phyloP scores from a whole-genome alignment of 2,113 vertebrate genomes.

The Nettapus auritus region DNA sequence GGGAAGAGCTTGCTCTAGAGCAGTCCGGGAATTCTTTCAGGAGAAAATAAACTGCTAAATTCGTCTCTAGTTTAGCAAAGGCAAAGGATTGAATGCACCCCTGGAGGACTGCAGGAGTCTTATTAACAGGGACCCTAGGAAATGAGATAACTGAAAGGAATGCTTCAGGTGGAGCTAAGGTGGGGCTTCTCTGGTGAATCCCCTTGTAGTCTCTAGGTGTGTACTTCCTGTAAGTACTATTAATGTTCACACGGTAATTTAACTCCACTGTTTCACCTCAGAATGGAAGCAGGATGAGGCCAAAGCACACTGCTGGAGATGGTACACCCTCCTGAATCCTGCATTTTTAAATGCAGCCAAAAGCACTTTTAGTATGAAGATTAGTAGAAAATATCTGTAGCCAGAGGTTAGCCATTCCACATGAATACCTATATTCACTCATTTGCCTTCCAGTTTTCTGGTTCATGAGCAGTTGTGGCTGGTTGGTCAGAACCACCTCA shows the following conservation, averaged over 20 bases:
- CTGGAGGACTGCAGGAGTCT: not conserved
- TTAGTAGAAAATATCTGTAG: not conserved
- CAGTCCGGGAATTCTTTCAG: not conserved
- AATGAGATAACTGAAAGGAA: not conserved
- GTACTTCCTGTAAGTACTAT: not conserved
- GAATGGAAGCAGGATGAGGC: not conserved
- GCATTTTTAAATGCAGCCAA: not conserved
- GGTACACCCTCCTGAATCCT: not conserved
- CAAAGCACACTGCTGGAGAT: not conserved
- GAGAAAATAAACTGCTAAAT: not conserved
- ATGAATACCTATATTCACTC: not conserved
- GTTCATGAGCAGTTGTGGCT: not conserved
- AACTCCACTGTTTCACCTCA: not conserved
- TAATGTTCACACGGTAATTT: not conserved
- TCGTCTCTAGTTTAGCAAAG: not conserved
- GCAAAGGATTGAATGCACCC: not conserved
- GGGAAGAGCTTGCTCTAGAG: not conserved
- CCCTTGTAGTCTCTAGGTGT: not conserved
- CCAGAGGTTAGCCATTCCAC: not conserved
- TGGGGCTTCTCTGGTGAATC: not conserved
- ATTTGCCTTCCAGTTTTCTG: not conserved
- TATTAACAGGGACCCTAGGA: not conserved
- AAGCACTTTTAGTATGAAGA: not conserved
- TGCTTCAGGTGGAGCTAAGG: not conserved
- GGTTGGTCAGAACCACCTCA: not conserved